Percentiles rank a stretch among this genome's conserved stretches.
These are phyloP conservation scores for Ictidomys tridecemlineatus DNA, from an alignment of 2,113 vertebrate genomes.

Conservation along the genomic window DNA sequence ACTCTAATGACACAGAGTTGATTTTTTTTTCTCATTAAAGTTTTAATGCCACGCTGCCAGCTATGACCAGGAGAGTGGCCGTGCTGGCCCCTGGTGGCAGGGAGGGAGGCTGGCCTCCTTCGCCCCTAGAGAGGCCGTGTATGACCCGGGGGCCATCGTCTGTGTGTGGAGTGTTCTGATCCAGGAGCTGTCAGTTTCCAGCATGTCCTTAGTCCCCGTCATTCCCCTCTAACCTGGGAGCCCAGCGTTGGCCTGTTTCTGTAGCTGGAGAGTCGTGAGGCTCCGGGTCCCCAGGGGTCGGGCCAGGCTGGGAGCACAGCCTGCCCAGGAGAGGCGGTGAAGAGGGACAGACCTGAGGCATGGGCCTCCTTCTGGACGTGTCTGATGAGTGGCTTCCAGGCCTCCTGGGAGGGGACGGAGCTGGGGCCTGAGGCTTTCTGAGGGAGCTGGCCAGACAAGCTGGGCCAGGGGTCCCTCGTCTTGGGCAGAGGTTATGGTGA, in stretches of 20 bases:
- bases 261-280: not conserved
- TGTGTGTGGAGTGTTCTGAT: not conserved
- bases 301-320: no score
- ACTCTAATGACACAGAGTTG: not conserved
- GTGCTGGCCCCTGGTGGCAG: not conserved
- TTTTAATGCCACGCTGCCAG: not conserved
- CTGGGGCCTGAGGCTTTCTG: not conserved
- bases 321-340: fast-evolving
- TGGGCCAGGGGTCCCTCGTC: not conserved
- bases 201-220: fast-evolving
- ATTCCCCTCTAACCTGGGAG: not conserved
- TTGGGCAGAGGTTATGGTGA: not conserved
- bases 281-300: not conserved
- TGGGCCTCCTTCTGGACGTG: not conserved
- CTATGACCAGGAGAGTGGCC: slow-evolving; percentile 58
- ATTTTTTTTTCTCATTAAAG: not conserved
- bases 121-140: fast-evolving
- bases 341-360: not conserved
- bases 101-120: not conserved
- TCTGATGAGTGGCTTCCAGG: fast-evolving
- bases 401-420: not conserved
- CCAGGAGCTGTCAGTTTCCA: not conserved
- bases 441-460: not conserved
- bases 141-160: not conserved
- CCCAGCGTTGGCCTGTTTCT: not conserved